Percentiles rank a stretch among this genome's conserved stretches.
phyloP scores from a whole-genome alignment of 1,140 invertebrate species.

The Lepidurus apus region DNA sequence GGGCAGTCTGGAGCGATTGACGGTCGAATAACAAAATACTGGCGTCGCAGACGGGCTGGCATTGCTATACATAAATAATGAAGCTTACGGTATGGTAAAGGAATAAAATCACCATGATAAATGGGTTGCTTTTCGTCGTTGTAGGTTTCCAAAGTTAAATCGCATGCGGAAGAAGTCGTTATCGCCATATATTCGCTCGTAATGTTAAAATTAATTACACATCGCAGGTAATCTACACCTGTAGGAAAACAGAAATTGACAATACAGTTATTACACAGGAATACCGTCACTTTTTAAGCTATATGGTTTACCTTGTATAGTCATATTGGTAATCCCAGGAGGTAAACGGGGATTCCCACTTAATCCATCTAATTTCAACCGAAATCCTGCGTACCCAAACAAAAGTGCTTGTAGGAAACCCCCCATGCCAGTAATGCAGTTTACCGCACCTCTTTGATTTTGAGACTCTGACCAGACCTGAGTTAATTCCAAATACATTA shows the following conservation, averaged over 20 bases:
- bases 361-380: slow-evolving; percentile 42
- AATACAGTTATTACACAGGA: background rate
- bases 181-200: background rate
- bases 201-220: slow-evolving; percentile 2
- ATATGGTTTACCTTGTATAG: slow-evolving; percentile 40
- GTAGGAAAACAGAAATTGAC: background rate
- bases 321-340: slow-evolving; percentile 39
- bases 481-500: background rate
- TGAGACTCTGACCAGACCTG: slow-evolving; percentile 48
- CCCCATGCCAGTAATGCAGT: slow-evolving; percentile 51
- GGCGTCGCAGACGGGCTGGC: background rate
- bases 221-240: slow-evolving; percentile 33
- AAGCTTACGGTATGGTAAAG: too few relatives aligned
- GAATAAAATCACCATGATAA: background rate
- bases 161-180: background rate
- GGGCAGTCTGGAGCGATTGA: background rate
- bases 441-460: slow-evolving; percentile 46
- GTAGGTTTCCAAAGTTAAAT: background rate
- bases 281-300: background rate
- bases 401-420: slow-evolving; percentile 49
- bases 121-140: background rate
- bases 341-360: slow-evolving; percentile 42
- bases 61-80: background rate
- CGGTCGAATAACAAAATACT: background rate
- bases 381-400: slow-evolving; percentile 47